These are phyloP conservation scores for Apamea crenata DNA, from an alignment of 2,888 invertebrate species.

Conservation along the genomic window DNA sequence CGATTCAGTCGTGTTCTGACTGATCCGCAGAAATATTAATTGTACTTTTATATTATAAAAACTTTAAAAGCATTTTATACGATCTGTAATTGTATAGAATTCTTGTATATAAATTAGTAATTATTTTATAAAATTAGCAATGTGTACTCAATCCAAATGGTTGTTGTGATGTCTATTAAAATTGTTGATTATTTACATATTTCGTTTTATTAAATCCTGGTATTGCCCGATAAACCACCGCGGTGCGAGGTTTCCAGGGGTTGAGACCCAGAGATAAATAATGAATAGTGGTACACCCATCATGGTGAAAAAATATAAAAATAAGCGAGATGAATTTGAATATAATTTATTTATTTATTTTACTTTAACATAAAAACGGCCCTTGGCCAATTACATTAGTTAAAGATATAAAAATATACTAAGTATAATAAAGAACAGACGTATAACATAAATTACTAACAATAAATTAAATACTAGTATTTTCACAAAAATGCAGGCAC, in stretches of 20 bases:
- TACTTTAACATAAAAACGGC: too few species aligned
- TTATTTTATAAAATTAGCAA: slow-evolving; percentile 74
- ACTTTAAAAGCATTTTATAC: slow-evolving; percentile 73
- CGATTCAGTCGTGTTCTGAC: slow-evolving; percentile 70
- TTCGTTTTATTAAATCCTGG: slow-evolving; percentile 39
- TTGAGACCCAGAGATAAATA: background rate
- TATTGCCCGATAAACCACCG: background rate
- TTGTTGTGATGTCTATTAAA: slow-evolving; percentile 91
- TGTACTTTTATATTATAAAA: slow-evolving; percentile 74
- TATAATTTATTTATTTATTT: too few species aligned
- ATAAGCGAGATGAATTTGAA: too few species aligned
- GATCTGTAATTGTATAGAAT: slow-evolving; percentile 64
- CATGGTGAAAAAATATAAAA: too few species aligned
- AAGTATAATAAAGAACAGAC: too few species aligned
- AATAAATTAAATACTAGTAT: too few species aligned
- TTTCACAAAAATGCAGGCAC: too few species aligned
- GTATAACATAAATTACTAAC: too few species aligned
- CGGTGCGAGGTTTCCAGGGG: too few species aligned
- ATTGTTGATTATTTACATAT: slow-evolving; percentile 82
- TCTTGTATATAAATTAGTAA: slow-evolving; percentile 61
- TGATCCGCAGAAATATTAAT: slow-evolving; percentile 75
- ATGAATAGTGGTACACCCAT: background rate
- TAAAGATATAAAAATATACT: too few species aligned
- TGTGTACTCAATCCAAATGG: slow-evolving; percentile 88
- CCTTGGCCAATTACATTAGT: too few species aligned